phyloP scores from a whole-genome alignment of 2,888 invertebrate genomes.

The Cantharis flavilabris region DNA sequence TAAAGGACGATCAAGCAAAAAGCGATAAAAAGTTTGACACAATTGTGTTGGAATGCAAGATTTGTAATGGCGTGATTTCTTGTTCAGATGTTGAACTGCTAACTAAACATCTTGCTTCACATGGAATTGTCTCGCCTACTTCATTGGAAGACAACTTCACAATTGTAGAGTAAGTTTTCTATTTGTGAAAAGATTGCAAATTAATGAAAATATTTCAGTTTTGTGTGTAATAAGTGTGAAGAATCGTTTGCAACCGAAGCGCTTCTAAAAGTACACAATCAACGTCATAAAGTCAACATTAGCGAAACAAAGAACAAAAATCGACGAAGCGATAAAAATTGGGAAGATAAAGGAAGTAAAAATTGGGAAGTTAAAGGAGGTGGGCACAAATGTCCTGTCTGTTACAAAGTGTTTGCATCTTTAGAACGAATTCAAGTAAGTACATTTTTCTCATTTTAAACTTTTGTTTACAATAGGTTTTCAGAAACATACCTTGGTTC shows the following conservation, averaged over 20 bases:
- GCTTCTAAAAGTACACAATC: conserved; percentile 45
- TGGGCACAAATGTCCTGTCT: conserved; percentile 65
- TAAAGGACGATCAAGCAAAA: conserved; percentile 42
- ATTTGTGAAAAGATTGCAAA: neutral
- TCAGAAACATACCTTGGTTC: conserved; percentile 67
- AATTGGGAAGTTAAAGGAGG: conserved; percentile 1
- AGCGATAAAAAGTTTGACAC: conserved; percentile 35
- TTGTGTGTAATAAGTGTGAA: conserved; percentile 25
- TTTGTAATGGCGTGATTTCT: conserved; percentile 45
- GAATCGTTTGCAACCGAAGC: conserved; percentile 23
- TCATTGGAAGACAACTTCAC: conserved; percentile 45
- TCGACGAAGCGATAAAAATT: neutral
- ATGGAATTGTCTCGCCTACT: conserved; percentile 37
- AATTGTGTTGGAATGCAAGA: conserved; percentile 46
- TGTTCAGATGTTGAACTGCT: conserved; percentile 42
- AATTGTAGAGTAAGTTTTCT: conserved; percentile 40
- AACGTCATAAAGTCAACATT: conserved; percentile 42
- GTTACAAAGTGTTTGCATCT: conserved; percentile 68
- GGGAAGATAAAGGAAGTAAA: neutral
- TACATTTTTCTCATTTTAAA: neutral
- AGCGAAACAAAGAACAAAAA: conserved; percentile 32
- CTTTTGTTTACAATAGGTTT: conserved; percentile 27
- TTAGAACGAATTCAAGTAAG: conserved; percentile 62
- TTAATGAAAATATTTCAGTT: conserved; percentile 13
- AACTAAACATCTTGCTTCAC: conserved; percentile 44